Percentiles rank a stretch among this genome's conserved stretches.
These are phyloP conservation scores for Oreortyx pictus DNA, from an alignment of 2,797 vertebrate genomes.

Conservation along the genomic window DNA sequence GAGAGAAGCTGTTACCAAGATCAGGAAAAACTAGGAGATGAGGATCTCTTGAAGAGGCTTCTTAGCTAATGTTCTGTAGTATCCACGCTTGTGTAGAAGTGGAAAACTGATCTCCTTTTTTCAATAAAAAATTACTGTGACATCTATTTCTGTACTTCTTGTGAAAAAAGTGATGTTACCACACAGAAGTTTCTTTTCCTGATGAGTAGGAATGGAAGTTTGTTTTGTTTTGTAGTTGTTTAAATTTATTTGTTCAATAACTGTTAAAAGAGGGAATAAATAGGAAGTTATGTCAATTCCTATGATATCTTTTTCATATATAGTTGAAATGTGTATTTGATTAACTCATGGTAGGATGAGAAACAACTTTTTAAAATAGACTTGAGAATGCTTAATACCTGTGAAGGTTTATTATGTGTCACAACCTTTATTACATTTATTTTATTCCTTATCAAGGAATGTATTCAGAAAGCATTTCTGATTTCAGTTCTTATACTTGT, in stretches of 20 bases:
- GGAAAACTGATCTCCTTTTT: not conserved
- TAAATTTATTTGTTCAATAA: not conserved
- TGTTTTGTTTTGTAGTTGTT: not conserved
- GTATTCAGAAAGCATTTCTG: not conserved
- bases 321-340: not conserved
- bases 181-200: not conserved
- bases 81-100: not conserved
- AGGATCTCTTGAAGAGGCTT: not conserved
- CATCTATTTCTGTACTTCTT: not conserved
- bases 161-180: not conserved
- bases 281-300: not conserved
- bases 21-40: not conserved
- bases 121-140: not conserved
- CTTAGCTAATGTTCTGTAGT: not conserved
- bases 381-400: not conserved
- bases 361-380: not conserved
- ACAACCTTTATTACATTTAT: not conserved
- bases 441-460: not conserved
- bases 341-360: not conserved
- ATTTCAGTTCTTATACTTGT: not conserved
- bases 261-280: not conserved
- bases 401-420: not conserved
- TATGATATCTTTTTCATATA: not conserved
- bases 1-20: not conserved
- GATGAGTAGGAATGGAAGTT: not conserved